A percentile compares a stretch with the other conserved stretches of the same genome.
These are phyloP conservation scores for Callyntrura guangdongensis DNA, from an alignment of 2,888 invertebrate species.

Conservation along the genomic window DNA sequence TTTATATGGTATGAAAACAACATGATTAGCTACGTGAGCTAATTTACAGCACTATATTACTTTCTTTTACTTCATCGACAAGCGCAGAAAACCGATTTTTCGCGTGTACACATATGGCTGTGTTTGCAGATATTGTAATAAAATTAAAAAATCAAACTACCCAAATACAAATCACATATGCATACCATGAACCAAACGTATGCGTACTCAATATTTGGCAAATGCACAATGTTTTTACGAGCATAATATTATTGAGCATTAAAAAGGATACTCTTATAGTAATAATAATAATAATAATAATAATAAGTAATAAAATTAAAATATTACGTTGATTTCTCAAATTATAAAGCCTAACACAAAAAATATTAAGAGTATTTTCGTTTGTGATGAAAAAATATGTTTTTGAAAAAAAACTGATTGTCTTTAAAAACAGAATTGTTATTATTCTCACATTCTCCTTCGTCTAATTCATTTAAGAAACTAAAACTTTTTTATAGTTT, in stretches of 20 bases:
- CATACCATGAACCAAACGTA: neutral
- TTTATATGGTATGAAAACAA: neutral
- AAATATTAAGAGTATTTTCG: slow-evolving; percentile 37
- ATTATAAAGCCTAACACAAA: slow-evolving; percentile 56
- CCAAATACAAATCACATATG: no score
- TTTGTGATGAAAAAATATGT: slow-evolving; percentile 30
- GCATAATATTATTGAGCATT: no score
- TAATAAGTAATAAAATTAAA: slow-evolving; percentile 59
- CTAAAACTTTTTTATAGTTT: slow-evolving; percentile 33
- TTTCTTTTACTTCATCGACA: slow-evolving; percentile 65
- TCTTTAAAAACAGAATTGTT: neutral
- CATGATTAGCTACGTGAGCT: slow-evolving; percentile 36
- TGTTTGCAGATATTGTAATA: no score
- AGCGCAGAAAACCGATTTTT: slow-evolving; percentile 48
- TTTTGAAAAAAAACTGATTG: neutral
- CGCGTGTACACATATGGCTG: neutral
- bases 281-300: neutral
- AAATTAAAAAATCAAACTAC: no score
- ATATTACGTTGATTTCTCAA: slow-evolving; percentile 71
- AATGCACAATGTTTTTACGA: neutral
- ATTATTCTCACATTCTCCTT: slow-evolving; percentile 6
- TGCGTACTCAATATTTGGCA: slow-evolving; percentile 7
- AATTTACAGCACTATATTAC: slow-evolving; percentile 65
- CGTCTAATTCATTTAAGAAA: slow-evolving; percentile 9
- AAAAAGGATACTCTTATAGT: no score